phyloP scores from a whole-genome alignment of 2,113 vertebrate genomes.

The Periophthalmodon schlosseri region DNA sequence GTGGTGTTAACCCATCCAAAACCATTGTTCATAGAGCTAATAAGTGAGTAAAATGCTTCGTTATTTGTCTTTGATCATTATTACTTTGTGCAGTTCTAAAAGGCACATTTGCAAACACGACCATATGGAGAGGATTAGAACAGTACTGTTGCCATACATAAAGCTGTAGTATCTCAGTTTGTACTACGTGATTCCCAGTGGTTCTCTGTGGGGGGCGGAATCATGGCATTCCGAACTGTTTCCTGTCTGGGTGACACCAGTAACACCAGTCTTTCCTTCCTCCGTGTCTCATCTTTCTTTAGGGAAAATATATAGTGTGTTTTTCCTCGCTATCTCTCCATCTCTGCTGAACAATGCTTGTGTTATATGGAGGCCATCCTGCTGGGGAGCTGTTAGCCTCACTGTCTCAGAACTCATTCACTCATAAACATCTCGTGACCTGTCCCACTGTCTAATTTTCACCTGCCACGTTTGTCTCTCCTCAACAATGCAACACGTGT shows the following conservation, averaged over 20 bases:
- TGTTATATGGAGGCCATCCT: conserved; percentile 53
- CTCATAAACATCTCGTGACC: conserved; percentile 66
- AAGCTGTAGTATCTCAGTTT: not conserved
- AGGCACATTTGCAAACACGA: too few species aligned
- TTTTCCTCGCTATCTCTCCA: conserved; percentile 39
- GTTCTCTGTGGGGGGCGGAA: conserved; percentile 39
- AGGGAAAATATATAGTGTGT: conserved; percentile 34
- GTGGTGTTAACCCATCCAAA: too few species aligned
- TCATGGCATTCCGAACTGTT: conserved; percentile 46
- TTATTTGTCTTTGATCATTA: too few species aligned
- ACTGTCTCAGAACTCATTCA: conserved; percentile 66
- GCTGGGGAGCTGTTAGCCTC: conserved; percentile 60
- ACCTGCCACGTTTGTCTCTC: conserved; percentile 42
- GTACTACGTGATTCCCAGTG: conserved; percentile 42
- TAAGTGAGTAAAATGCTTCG: too few species aligned
- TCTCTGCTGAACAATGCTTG: conserved; percentile 24
- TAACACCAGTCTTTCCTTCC: conserved; percentile 8
- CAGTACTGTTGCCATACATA: not conserved
- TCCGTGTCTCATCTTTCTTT: conserved; percentile 30
- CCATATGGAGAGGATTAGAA: too few species aligned
- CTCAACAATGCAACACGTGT: conserved; percentile 18
- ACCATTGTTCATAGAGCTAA: too few species aligned
- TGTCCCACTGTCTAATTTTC: conserved; percentile 29
- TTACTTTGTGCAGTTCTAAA: too few species aligned
- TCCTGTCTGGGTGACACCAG: conserved; percentile 26